Percentiles rank a stretch among this genome's conserved stretches.
Evolutionary conservation across 2,797 vertebrate genomes (phyloP).

Genomic region (Gymnodraco acuticeps): DNA sequence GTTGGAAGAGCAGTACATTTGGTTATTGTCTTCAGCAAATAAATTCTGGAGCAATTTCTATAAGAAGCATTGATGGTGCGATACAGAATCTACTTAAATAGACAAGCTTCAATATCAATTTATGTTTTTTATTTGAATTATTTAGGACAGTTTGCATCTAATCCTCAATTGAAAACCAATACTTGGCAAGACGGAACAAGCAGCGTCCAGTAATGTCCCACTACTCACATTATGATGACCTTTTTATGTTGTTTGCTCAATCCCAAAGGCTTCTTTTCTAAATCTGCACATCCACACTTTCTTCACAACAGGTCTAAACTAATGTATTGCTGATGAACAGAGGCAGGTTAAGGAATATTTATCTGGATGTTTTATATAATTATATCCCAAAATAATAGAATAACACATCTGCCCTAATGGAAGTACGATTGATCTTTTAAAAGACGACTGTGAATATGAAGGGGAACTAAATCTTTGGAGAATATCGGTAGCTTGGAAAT

Average conservation of each 20-base stretch:
- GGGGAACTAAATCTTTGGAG: background rate
- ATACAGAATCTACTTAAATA: background rate
- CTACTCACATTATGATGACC: background rate
- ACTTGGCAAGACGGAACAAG: constrained; percentile 2
- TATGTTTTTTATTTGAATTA: background rate
- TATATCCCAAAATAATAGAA: too few species aligned
- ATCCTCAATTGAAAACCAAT: background rate
- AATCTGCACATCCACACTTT: constrained; percentile 13
- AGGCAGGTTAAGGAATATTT: too few species aligned
- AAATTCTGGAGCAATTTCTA: constrained; percentile 6
- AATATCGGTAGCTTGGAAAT: background rate
- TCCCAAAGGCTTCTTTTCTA: background rate
- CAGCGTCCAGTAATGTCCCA: background rate
- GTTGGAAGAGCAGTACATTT: background rate
- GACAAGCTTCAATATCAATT: background rate
- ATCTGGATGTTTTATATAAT: too few species aligned
- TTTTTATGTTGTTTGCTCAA: background rate
- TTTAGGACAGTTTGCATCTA: background rate
- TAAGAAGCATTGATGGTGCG: background rate
- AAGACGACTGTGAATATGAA: background rate
- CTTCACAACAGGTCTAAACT: background rate
- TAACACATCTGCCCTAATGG: too few species aligned
- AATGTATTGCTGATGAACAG: too few species aligned
- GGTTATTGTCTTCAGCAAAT: background rate
- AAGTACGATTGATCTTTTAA: too few species aligned